These are phyloP conservation scores for Myanophis thanlyinensis DNA, from an alignment of 2,113 vertebrate genomes.

Conservation along the genomic window DNA sequence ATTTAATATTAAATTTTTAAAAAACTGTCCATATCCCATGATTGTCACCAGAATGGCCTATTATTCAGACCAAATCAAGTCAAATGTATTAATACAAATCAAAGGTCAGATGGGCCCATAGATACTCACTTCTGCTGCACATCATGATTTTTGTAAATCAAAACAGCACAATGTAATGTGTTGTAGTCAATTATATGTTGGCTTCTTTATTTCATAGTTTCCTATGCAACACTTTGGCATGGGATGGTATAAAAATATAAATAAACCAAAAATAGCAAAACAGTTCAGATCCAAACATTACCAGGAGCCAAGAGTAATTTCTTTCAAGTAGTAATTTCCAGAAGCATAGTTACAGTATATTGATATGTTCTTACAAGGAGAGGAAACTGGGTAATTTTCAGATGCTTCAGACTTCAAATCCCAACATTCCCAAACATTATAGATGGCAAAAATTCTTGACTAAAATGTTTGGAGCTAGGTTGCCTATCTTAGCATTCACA, in stretches of 20 bases:
- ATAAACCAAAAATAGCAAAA: neutral
- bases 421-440: neutral
- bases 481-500: neutral
- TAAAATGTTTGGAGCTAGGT: neutral
- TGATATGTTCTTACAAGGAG: neutral
- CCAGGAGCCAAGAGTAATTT: neutral
- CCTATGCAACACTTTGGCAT: neutral
- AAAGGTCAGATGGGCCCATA: neutral
- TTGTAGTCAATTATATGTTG: neutral
- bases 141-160: neutral
- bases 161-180: neutral
- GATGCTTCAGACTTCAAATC: neutral
- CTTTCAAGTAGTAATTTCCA: neutral
- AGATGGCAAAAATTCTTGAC: neutral
- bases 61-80: neutral
- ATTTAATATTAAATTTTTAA: too few species aligned
- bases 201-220: neutral
- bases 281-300: neutral
- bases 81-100: neutral
- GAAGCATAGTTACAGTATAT: neutral
- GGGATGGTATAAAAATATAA: neutral
- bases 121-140: neutral
- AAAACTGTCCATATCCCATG: neutral
- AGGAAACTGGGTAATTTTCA: neutral
- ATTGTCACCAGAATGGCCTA: neutral